These are phyloP conservation scores for Seira musarum DNA, from an alignment of 2,888 invertebrate genomes.

Conservation along the genomic window DNA sequence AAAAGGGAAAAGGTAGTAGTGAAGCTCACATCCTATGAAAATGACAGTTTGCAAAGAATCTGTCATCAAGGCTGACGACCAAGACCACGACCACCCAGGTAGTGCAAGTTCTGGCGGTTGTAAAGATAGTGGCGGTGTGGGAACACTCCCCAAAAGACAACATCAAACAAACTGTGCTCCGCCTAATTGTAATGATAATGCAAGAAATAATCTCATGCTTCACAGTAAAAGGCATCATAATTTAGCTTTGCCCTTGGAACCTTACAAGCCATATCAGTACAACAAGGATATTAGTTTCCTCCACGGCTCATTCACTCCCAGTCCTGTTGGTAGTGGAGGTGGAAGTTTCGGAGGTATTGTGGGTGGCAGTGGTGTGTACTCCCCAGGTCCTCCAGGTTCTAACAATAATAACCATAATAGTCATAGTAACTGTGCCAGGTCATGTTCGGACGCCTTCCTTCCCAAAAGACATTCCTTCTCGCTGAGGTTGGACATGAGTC, in stretches of 20 bases:
- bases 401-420: conserved; percentile 45
- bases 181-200: conserved; percentile 32
- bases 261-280: conserved; percentile 40
- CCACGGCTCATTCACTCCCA: neutral
- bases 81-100: conserved; percentile 36
- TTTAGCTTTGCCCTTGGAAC: conserved; percentile 39
- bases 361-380: neutral
- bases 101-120: conserved; percentile 11
- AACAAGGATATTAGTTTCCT: conserved; percentile 19
- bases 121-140: conserved; percentile 26
- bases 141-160: conserved; percentile 45
- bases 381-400: conserved; percentile 3
- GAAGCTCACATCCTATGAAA: conserved; percentile 38
- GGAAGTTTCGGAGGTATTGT: conserved; percentile 24
- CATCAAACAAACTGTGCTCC: conserved; percentile 15
- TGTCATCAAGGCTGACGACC: conserved; percentile 53
- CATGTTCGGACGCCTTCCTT: conserved; percentile 54
- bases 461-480: conserved; percentile 54
- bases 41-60: conserved; percentile 57
- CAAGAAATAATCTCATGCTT: conserved; percentile 3
- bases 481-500: conserved; percentile 52
- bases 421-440: conserved; percentile 56
- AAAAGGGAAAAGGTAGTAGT: conserved; percentile 34
- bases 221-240: conserved; percentile 38
- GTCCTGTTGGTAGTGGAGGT: conserved; percentile 13